These are phyloP conservation scores for Salvelinus namaycush DNA, from an alignment of 2,113 vertebrate species.

Conservation along the genomic window DNA sequence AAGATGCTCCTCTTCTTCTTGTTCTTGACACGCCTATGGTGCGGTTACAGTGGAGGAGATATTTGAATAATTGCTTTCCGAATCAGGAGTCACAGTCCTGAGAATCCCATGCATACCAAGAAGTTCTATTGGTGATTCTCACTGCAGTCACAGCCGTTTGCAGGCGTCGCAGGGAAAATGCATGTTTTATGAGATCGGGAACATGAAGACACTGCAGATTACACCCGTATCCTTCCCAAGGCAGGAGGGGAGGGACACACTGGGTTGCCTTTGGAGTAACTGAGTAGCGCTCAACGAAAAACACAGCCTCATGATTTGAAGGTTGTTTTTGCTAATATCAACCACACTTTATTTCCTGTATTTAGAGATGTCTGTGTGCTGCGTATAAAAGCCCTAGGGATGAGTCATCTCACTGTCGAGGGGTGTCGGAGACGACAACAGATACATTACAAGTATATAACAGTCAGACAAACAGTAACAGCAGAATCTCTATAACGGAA, in stretches of 20 bases:
- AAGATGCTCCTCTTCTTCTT: conserved; percentile 45
- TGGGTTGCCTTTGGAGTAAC: neutral
- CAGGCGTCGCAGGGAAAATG: conserved; percentile 37
- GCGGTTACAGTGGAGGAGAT: conserved; percentile 52
- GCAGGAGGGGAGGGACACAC: conserved; percentile 15
- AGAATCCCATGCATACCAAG: conserved; percentile 65
- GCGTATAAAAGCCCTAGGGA: neutral
- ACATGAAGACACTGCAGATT: conserved; percentile 45
- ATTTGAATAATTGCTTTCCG: conserved; percentile 71
- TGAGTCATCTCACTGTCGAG: too few species aligned
- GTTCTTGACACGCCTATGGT: conserved; percentile 54
- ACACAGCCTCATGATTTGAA: neutral
- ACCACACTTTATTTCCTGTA: neutral
- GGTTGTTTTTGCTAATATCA: neutral
- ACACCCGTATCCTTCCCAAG: conserved; percentile 16
- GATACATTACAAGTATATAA: too few species aligned
- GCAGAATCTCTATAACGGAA: too few species aligned
- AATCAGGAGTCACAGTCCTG: conserved; percentile 60
- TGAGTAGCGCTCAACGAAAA: neutral
- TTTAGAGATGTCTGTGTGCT: neutral
- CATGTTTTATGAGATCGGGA: conserved; percentile 58
- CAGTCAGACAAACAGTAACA: too few species aligned
- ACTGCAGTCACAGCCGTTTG: conserved; percentile 28
- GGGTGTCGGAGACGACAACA: too few species aligned
- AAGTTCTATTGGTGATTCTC: conserved; percentile 48